A percentile compares a stretch with the other conserved stretches of the same genome.
phyloP scores from a whole-genome alignment of 2,113 vertebrate species.

The Aleadryas rufinucha region DNA sequence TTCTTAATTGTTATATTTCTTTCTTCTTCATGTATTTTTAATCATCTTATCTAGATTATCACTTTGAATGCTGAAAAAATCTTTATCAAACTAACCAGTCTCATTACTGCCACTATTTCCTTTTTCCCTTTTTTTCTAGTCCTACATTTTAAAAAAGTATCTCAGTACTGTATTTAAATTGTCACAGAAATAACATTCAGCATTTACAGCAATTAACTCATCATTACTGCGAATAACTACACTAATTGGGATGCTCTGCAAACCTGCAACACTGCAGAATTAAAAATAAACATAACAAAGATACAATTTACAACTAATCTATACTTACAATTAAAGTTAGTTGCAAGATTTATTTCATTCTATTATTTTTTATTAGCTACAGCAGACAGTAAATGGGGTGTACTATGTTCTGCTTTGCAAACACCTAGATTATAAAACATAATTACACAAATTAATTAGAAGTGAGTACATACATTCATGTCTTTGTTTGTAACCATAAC shows the following conservation, averaged over 20 bases:
- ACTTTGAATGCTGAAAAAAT: background rate
- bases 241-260: conserved; percentile 76
- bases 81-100: background rate
- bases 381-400: conserved; percentile 76
- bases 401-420: conserved; percentile 73
- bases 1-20: background rate
- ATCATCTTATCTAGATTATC: background rate
- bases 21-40: background rate
- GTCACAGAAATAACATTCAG: conserved; percentile 66
- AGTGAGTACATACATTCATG: conserved; percentile 67
- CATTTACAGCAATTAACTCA: conserved; percentile 77
- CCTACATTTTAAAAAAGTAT: background rate
- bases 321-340: conserved; percentile 76
- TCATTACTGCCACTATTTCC: background rate
- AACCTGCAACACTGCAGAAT: conserved; percentile 79
- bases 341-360: conserved; percentile 78
- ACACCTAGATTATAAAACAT: conserved; percentile 79
- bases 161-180: conserved; percentile 60
- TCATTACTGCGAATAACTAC: conserved; percentile 76
- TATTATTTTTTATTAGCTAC: conserved; percentile 80
- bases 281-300: conserved; percentile 82
- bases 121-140: background rate
- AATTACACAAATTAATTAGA: conserved; percentile 83
- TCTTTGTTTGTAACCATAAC: conserved; percentile 72
- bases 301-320: conserved; percentile 77